Evolutionary conservation across 1,140 invertebrate species (phyloP).

Genomic region (Drosophila pruinosa): DNA sequence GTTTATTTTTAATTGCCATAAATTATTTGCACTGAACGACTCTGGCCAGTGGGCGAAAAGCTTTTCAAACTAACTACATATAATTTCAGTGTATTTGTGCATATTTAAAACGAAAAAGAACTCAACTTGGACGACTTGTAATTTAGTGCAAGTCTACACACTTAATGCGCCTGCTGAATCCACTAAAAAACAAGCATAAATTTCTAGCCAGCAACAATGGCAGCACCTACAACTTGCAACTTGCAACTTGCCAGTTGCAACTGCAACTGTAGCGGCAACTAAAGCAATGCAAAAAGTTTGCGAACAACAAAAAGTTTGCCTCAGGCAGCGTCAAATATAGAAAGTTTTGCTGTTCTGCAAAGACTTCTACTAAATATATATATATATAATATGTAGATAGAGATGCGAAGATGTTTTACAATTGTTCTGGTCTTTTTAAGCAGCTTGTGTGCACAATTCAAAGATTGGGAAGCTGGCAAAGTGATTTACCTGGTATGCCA

Average conservation of each 20-base stretch:
- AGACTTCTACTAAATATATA: conserved; percentile 19
- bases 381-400: background rate
- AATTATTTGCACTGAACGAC: conserved; percentile 53
- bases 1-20: conserved; percentile 70
- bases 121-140: conserved; percentile 25
- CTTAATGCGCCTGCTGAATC: conserved; percentile 58
- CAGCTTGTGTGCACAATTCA: background rate
- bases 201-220: conserved; percentile 37
- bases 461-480: background rate
- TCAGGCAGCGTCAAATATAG: conserved; percentile 37
- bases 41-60: background rate
- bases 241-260: background rate
- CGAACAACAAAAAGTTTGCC: conserved; percentile 55
- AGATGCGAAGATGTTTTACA: background rate
- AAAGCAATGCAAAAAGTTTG: conserved; percentile 46
- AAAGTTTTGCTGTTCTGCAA: conserved; percentile 48
- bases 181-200: conserved; percentile 74
- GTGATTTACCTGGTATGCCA: conserved; percentile 85
- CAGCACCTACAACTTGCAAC: background rate
- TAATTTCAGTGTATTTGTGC: conserved; percentile 66
- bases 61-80: conserved; percentile 26
- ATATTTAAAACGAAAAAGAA: conserved; percentile 63
- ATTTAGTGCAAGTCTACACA: conserved; percentile 33
- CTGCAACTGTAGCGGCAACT: conserved; percentile 7
- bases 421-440: conserved; percentile 17